Conservation (phyloP, 1,140 invertebrate species). For the Harpegnathos saltator region DNA sequence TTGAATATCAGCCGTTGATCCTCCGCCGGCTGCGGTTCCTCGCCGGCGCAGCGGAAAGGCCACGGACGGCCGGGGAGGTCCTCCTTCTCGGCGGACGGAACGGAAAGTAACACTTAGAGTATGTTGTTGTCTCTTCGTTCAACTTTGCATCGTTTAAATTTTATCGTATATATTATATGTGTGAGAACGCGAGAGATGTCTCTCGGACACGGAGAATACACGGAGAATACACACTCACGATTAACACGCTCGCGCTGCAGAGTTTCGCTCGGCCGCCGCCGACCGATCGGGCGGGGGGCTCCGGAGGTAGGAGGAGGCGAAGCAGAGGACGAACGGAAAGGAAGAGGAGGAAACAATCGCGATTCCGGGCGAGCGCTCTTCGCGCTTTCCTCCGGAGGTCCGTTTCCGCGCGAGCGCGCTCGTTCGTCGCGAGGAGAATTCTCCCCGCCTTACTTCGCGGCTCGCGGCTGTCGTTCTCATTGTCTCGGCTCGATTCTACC, state of each 20-base stretch:
- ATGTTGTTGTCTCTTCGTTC: constrained; percentile 72
- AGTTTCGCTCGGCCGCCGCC: constrained; percentile 5
- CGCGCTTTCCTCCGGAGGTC: too few species aligned
- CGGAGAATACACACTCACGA: constrained; percentile 7
- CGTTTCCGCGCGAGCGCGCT: too few species aligned
- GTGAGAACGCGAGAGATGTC: constrained; percentile 14
- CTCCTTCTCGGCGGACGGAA: constrained; percentile 42
- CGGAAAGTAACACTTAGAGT: constrained; percentile 69
- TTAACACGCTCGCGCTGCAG: constrained; percentile 3
- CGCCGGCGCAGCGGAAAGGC: neutral
- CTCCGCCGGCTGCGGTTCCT: neutral
- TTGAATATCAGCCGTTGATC: neutral
- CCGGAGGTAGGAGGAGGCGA: too few species aligned
- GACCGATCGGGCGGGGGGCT: too few species aligned
- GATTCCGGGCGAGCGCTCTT: too few species aligned
- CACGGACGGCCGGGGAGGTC: constrained; percentile 7
- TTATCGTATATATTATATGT: constrained; percentile 64
- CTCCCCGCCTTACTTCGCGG: too few species aligned
- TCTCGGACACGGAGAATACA: too few species aligned
- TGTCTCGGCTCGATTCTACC: too few species aligned
- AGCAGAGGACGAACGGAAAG: too few species aligned
- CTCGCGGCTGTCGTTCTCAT: too few species aligned
- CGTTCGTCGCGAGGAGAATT: too few species aligned
- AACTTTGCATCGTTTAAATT: constrained; percentile 73
- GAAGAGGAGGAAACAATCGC: too few species aligned